Evolutionary conservation across 1,140 invertebrate species (phyloP).

Genomic region (Caenorhabditis remanei): DNA sequence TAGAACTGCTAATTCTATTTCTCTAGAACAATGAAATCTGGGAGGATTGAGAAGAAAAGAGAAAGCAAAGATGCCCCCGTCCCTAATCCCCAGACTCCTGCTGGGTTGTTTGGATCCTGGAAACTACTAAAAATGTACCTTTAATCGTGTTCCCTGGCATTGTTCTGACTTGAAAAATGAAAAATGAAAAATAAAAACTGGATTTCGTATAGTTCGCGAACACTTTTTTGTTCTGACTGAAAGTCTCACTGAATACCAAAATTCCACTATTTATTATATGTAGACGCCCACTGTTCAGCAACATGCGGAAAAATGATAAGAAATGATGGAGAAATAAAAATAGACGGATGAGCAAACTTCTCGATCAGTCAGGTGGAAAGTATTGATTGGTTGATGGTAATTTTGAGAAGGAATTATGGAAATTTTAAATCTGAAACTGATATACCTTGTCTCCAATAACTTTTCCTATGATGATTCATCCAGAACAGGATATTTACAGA

Average conservation of each 20-base stretch:
- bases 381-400: no score
- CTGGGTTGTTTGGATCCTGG: neutral
- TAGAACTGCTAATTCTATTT: no score
- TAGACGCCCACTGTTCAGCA: neutral
- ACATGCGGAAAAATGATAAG: neutral
- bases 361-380: neutral
- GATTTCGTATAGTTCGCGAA: neutral
- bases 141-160: neutral
- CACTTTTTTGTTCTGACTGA: neutral
- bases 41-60: no score
- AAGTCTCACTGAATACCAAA: no score
- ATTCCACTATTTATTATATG: no score
- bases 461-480: no score
- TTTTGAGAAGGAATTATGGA: no score
- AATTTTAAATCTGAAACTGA: no score
- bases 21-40: no score
- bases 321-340: neutral
- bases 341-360: slow-evolving; percentile 3
- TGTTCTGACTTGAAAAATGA: neutral
- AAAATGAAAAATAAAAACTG: neutral
- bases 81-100: neutral
- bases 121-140: neutral
- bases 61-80: neutral
- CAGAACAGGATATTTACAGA: no score
- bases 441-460: no score